phyloP scores from a whole-genome alignment of 2,888 invertebrate genomes.

The Hedya salicella region DNA sequence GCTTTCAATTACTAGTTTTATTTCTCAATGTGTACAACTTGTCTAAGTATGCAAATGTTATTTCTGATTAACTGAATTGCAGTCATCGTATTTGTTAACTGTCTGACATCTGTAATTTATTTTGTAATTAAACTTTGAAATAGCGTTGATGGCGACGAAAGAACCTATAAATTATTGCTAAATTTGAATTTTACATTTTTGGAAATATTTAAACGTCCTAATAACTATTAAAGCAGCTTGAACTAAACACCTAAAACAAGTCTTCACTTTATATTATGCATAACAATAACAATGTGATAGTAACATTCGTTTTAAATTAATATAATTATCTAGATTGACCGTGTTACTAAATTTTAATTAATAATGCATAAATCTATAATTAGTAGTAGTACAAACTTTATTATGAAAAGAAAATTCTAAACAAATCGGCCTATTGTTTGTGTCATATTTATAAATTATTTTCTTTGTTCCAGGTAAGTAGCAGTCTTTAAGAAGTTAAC shows the following conservation, averaged over 20 bases:
- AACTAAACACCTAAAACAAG: too few species aligned
- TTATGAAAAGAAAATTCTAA: not conserved
- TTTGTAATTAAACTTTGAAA: not conserved
- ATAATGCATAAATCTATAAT: not conserved
- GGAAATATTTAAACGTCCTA: too few species aligned
- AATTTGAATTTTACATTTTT: too few species aligned
- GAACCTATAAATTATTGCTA: too few species aligned
- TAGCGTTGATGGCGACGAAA: not conserved
- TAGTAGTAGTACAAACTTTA: not conserved
- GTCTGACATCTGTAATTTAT: not conserved
- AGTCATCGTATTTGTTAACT: constrained; percentile 2
- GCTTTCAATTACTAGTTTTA: constrained; percentile 56
- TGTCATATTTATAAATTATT: constrained; percentile 15
- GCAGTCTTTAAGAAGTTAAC: constrained; percentile 1
- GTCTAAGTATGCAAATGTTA: constrained; percentile 22
- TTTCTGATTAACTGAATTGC: constrained; percentile 11
- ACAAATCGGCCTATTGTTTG: not conserved
- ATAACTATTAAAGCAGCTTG: too few species aligned
- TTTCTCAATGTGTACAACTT: constrained; percentile 23
- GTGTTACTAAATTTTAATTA: too few species aligned
- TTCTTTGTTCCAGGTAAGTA: constrained; percentile 50
- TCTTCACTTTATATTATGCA: too few species aligned
- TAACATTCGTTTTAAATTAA: too few species aligned
- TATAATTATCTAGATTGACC: too few species aligned
- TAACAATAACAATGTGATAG: too few species aligned